Conservation (phyloP, 2,797 vertebrate species). For the Bradypodion ventrale region DNA sequence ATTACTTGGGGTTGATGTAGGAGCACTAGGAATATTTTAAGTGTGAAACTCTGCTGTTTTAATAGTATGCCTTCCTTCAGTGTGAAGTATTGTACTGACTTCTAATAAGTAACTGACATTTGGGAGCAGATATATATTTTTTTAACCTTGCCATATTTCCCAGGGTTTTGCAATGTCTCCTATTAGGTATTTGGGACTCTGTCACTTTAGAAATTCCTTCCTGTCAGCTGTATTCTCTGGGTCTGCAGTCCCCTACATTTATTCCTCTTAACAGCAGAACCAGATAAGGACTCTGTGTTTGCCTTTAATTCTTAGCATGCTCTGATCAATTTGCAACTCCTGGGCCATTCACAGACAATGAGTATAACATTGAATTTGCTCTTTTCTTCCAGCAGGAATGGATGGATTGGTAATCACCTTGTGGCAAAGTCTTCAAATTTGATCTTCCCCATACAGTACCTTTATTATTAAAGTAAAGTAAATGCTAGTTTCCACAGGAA, state of each 20-base stretch:
- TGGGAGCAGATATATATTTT: background rate
- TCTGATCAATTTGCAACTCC: background rate
- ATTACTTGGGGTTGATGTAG: slow-evolving; percentile 34
- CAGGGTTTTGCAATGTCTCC: background rate
- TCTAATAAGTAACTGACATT: slow-evolving; percentile 39
- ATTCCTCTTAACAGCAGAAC: background rate
- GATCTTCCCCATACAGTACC: background rate
- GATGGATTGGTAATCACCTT: background rate
- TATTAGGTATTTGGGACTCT: background rate
- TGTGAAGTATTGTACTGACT: slow-evolving; percentile 40
- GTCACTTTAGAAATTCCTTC: background rate
- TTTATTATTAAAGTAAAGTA: background rate
- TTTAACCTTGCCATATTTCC: background rate
- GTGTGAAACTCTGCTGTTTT: slow-evolving; percentile 46
- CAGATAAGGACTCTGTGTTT: background rate
- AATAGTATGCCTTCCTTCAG: slow-evolving; percentile 34
- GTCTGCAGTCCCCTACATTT: background rate
- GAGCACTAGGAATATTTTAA: slow-evolving; percentile 45
- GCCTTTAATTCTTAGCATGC: background rate
- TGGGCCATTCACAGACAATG: background rate
- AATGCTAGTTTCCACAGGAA: too few species aligned
- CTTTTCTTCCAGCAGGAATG: background rate
- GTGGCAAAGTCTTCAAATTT: background rate
- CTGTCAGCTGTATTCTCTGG: background rate
- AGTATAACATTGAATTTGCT: background rate